phyloP scores from a whole-genome alignment of 2,888 invertebrate genomes.

The Dione vanillae region DNA sequence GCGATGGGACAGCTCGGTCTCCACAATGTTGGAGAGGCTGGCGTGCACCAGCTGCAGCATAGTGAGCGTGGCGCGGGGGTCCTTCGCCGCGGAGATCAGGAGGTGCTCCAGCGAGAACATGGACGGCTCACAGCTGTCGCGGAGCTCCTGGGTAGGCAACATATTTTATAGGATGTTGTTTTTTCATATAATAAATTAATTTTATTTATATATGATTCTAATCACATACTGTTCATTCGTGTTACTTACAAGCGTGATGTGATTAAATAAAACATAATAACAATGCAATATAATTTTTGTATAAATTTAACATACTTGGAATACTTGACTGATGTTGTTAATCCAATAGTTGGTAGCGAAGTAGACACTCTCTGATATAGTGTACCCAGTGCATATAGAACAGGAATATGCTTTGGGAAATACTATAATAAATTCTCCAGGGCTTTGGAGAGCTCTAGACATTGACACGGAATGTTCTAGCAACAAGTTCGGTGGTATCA shows the following conservation, averaged over 20 bases:
- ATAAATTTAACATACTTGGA: slow-evolving; percentile 80
- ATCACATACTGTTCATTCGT: too few relatives aligned
- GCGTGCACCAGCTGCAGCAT: slow-evolving; percentile 87
- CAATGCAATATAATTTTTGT: background rate
- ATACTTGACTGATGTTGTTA: slow-evolving; percentile 87
- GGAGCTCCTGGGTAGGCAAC: slow-evolving; percentile 87
- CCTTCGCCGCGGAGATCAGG: slow-evolving; percentile 89
- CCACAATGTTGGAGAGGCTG: slow-evolving; percentile 61
- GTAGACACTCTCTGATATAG: slow-evolving; percentile 96
- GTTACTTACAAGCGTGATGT: too few relatives aligned
- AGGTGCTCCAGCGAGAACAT: slow-evolving; percentile 95
- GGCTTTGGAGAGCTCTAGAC: slow-evolving; percentile 91
- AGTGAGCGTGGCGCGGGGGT: slow-evolving; percentile 85
- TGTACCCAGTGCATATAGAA: slow-evolving; percentile 94
- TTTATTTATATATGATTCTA: too few relatives aligned
- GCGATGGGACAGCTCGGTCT: slow-evolving; percentile 52
- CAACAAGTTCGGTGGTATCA: slow-evolving; percentile 94
- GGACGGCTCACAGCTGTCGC: slow-evolving; percentile 93
- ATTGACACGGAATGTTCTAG: slow-evolving; percentile 90
- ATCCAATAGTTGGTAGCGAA: slow-evolving; percentile 94
- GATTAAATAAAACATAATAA: too few relatives aligned
- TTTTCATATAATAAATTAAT: too few relatives aligned
- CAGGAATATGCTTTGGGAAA: slow-evolving; percentile 94
- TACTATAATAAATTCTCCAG: slow-evolving; percentile 95
- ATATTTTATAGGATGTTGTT: background rate